Percentiles rank a stretch among this genome's conserved stretches.
Evolutionary conservation across 1,140 invertebrate genomes (phyloP).

Genomic region (Lasaia peninsularis): DNA sequence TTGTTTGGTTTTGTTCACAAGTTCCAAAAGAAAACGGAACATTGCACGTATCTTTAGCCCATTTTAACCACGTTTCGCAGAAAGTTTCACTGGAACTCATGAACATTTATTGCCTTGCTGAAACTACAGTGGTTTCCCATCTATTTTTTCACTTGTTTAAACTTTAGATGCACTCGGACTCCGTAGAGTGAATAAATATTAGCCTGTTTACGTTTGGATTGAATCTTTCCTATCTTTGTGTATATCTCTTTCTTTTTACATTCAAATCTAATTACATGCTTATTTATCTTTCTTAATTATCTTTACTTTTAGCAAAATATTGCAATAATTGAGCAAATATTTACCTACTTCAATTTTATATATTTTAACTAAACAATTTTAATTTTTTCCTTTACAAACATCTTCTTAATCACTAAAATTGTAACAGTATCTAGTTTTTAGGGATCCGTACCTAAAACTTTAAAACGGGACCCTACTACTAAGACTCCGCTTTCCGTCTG

Average conservation of each 20-base stretch:
- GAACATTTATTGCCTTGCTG: constrained; percentile 17
- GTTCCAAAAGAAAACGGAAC: constrained; percentile 7
- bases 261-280: no score
- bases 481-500: no score
- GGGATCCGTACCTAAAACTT: no score
- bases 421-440: no score
- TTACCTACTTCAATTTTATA: no score
- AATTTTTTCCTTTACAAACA: no score
- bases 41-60: constrained; percentile 11
- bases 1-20: constrained; percentile 13
- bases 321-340: no score
- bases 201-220: not conserved
- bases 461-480: no score
- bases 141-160: constrained; percentile 11
- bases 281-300: no score
- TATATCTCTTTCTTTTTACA: not conserved
- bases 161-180: not conserved
- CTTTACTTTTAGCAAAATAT: no score
- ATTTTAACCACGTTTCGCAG: constrained; percentile 17
- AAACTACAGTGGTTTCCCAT: constrained; percentile 3
- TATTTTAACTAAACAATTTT: no score
- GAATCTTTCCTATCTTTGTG: not conserved
- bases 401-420: no score
- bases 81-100: constrained; percentile 13
- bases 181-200: not conserved